phyloP scores from a whole-genome alignment of 2,113 vertebrate species.

The Camelus dromedarius region DNA sequence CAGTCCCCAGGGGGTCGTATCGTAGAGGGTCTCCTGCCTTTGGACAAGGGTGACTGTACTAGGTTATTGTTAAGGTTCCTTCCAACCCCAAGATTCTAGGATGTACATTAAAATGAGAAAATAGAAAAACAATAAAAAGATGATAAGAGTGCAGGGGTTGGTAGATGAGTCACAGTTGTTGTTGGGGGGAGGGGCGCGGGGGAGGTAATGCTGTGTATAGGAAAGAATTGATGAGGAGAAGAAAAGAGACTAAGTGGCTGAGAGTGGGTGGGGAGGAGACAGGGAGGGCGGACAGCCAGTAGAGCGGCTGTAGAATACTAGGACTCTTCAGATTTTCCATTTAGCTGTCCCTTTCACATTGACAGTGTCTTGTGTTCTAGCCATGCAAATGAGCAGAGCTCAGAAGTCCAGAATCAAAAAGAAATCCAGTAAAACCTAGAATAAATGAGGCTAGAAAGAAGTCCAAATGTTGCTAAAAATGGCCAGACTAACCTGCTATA shows the following conservation, averaged over 20 bases:
- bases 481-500: constrained; percentile 74
- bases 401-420: constrained; percentile 41
- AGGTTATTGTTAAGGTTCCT: constrained; percentile 42
- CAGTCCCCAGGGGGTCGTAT: not conserved
- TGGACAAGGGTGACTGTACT: not conserved
- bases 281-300: constrained; percentile 14
- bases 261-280: constrained; percentile 28
- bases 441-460: constrained; percentile 71
- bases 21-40: not conserved
- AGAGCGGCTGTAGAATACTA: constrained; percentile 6
- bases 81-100: constrained; percentile 37
- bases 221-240: constrained; percentile 57
- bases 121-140: constrained; percentile 20
- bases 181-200: not conserved
- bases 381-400: constrained; percentile 61
- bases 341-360: constrained; percentile 25
- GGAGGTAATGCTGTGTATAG: not conserved
- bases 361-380: constrained; percentile 44
- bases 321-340: constrained; percentile 60
- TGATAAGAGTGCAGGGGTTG: constrained; percentile 7
- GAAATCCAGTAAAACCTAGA: constrained; percentile 61
- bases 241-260: constrained; percentile 44
- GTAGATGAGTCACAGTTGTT: constrained; percentile 60
- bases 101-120: constrained; percentile 31
- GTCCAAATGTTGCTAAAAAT: constrained; percentile 69